A percentile compares a stretch with the other conserved stretches of the same genome.
Evolutionary conservation across 37 sponge, comb jelly and placozoan genomes (phyloP).

Genomic region (Halisarca cf. caerulea): DNA sequence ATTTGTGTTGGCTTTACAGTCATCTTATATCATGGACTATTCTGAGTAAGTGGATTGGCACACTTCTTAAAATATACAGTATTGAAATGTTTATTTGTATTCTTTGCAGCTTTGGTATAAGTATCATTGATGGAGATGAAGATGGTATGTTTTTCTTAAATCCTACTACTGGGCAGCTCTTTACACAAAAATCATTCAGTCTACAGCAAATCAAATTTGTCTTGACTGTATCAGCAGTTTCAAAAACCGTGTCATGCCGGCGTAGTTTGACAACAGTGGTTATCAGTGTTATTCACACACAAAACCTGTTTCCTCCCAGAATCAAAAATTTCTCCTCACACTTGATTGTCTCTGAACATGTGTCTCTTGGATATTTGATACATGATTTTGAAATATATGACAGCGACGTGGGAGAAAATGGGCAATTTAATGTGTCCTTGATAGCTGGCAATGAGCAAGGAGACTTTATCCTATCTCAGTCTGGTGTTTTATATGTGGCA

Average conservation of each 20-base stretch:
- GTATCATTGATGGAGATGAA: neutral
- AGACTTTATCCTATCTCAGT: neutral
- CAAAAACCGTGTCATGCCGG: neutral
- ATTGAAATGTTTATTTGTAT: no score
- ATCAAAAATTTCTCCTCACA: neutral
- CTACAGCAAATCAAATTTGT: neutral
- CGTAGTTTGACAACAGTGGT: neutral
- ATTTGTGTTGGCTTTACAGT: neutral
- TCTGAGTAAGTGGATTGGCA: constrained; percentile 19
- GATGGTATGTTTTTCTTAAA: neutral
- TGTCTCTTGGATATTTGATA: neutral
- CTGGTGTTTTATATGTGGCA: neutral
- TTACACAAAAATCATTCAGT: neutral
- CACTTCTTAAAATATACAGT: no score
- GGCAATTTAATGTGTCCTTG: neutral
- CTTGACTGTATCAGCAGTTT: neutral
- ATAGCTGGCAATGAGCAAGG: neutral
- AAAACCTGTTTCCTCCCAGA: neutral
- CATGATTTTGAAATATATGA: constrained; percentile 2
- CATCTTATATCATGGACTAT: neutral
- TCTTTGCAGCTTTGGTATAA: neutral
- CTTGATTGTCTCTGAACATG: neutral
- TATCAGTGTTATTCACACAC: neutral
- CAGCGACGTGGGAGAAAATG: neutral
- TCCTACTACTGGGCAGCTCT: neutral